Conservation (phyloP, 2,888 invertebrate genomes). For the Thysanoteuthis rhombus region DNA sequence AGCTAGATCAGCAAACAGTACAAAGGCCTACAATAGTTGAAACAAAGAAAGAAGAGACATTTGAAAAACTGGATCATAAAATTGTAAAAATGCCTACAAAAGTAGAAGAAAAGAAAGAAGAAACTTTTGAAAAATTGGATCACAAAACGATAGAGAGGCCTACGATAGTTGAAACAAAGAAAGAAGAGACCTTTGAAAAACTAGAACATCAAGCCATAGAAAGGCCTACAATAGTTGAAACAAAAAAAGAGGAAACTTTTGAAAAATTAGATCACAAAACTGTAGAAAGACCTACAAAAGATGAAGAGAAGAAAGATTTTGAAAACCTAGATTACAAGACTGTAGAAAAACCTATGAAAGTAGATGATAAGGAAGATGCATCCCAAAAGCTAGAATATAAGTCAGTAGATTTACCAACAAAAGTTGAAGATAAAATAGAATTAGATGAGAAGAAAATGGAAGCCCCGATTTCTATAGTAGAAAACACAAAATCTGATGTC, state of each 20-base stretch:
- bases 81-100: neutral
- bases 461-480: neutral
- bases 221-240: neutral
- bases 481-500: neutral
- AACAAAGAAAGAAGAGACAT: neutral
- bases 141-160: neutral
- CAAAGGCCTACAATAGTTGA: no score
- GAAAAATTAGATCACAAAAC: neutral
- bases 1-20: no score
- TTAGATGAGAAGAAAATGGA: neutral
- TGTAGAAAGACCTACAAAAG: neutral
- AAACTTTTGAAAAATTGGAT: neutral
- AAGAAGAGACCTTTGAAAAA: neutral
- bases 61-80: neutral
- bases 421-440: neutral
- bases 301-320: neutral
- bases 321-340: neutral
- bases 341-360: neutral
- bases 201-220: neutral
- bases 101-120: neutral
- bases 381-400: neutral
- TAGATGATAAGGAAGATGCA: neutral
- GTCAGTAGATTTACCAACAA: no score
- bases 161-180: neutral
- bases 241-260: neutral